Percentiles rank a stretch among this genome's conserved stretches.
These are phyloP conservation scores for Mellivora capensis DNA, from an alignment of 2,113 vertebrate species.

Conservation along the genomic window DNA sequence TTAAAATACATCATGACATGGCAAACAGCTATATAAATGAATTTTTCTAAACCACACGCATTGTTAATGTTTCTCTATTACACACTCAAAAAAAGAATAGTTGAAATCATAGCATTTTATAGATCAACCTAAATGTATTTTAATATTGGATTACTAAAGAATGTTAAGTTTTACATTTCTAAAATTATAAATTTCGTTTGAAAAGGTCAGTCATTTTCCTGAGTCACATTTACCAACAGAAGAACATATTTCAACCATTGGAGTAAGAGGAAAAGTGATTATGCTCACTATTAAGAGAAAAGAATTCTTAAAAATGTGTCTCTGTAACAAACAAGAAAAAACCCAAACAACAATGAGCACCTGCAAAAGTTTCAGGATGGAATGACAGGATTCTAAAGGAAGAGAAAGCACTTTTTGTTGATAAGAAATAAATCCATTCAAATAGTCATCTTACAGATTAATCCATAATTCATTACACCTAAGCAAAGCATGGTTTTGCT, in stretches of 20 bases:
- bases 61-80: constrained; percentile 97
- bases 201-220: constrained; percentile 94
- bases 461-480: not conserved
- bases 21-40: constrained; percentile 94
- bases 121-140: constrained; percentile 89
- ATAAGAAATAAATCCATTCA: constrained; percentile 2
- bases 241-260: constrained; percentile 83
- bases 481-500: not conserved
- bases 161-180: constrained; percentile 94
- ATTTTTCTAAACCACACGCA: constrained; percentile 92
- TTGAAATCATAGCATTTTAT: constrained; percentile 87
- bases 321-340: constrained; percentile 40
- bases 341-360: constrained; percentile 18
- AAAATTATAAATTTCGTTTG: constrained; percentile 94
- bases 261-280: constrained; percentile 78
- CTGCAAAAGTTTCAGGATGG: constrained; percentile 40
- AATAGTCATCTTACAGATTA: not conserved
- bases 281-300: constrained; percentile 77
- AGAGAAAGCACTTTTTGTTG: not conserved
- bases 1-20: constrained; percentile 99
- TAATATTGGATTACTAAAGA: constrained; percentile 90
- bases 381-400: constrained; percentile 6
- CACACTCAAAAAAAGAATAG: constrained; percentile 89
- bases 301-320: constrained; percentile 74
- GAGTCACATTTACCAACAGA: constrained; percentile 80